A percentile compares a stretch with the other conserved stretches of the same genome.
phyloP scores from a whole-genome alignment of 2,888 invertebrate genomes.

The Ectemnius continuus region DNA sequence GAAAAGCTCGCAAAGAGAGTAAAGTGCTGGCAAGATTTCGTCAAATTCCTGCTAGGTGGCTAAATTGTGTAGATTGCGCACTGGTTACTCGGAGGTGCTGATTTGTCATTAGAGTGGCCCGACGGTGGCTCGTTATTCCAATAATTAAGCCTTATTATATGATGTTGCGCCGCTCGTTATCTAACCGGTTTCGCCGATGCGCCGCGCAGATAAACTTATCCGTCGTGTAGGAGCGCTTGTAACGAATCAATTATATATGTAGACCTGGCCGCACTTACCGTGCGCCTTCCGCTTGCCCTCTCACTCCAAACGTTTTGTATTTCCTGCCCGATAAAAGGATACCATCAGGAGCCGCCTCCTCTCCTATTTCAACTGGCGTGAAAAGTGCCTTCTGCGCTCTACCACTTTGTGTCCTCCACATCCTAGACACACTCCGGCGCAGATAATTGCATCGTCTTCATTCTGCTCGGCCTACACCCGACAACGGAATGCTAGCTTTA shows the following conservation, averaged over 20 bases:
- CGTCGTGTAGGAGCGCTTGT: slow-evolving; percentile 59
- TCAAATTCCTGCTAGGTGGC: no score
- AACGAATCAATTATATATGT: slow-evolving; percentile 63
- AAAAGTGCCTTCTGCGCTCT: slow-evolving; percentile 18
- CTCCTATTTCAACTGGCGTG: slow-evolving; percentile 14
- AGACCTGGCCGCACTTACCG: slow-evolving; percentile 53
- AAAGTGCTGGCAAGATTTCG: no score
- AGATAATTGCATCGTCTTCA: not conserved
- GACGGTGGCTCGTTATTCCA: slow-evolving; percentile 53
- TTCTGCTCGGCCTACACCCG: not conserved
- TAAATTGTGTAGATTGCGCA: no score
- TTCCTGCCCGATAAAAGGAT: slow-evolving; percentile 37
- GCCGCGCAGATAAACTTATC: slow-evolving; percentile 61
- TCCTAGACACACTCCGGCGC: not conserved
- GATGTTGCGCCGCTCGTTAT: slow-evolving; percentile 59
- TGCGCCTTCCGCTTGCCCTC: slow-evolving; percentile 21
- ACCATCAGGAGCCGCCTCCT: not conserved
- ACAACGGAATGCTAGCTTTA: not conserved
- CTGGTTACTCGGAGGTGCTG: slow-evolving; percentile 19
- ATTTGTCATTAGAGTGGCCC: slow-evolving; percentile 54
- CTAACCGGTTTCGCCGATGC: slow-evolving; percentile 64
- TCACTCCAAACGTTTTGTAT: slow-evolving; percentile 39
- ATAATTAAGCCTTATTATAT: slow-evolving; percentile 65
- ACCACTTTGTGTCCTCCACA: not conserved
- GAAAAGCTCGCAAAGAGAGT: no score